Evolutionary conservation across 2,888 invertebrate species (phyloP).

Genomic region (Therioaphis trifolii): DNA sequence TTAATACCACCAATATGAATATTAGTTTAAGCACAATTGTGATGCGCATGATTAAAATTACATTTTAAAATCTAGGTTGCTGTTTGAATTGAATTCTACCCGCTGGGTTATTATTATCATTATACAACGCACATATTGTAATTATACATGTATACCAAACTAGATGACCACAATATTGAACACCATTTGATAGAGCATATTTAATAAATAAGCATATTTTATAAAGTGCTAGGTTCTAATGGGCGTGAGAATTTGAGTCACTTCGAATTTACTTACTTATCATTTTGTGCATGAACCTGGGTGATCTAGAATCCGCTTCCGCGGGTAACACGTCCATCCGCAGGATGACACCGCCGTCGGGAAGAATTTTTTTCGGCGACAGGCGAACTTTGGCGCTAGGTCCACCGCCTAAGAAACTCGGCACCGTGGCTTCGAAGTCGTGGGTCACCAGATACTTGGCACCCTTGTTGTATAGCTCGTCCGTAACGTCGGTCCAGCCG

Average conservation of each 20-base stretch:
- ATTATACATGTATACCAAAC: not conserved
- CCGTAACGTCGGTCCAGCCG: conserved; percentile 72
- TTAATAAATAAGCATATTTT: too few species aligned
- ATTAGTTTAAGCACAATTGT: too few species aligned
- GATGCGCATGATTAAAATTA: not conserved
- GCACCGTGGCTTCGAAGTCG: conserved; percentile 79
- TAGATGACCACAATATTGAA: too few species aligned
- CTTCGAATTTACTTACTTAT: conserved; percentile 26
- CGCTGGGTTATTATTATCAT: not conserved
- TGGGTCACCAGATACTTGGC: conserved; percentile 82
- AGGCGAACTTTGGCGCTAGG: conserved; percentile 75
- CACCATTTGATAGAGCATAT: too few species aligned
- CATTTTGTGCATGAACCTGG: conserved; percentile 49
- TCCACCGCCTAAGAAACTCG: conserved; percentile 80
- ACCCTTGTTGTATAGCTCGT: conserved; percentile 78
- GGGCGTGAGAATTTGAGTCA: not conserved
- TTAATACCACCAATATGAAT: too few species aligned
- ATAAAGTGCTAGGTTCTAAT: not conserved
- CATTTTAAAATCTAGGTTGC: not conserved
- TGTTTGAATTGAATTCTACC: not conserved
- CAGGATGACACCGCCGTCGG: conserved; percentile 77
- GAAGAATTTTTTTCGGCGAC: conserved; percentile 46
- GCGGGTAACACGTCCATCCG: conserved; percentile 73
- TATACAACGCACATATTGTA: not conserved
- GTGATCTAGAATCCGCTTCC: conserved; percentile 9